These are phyloP conservation scores for Bruchidius siliquastri DNA, from an alignment of 2,888 invertebrate genomes.

Conservation along the genomic window DNA sequence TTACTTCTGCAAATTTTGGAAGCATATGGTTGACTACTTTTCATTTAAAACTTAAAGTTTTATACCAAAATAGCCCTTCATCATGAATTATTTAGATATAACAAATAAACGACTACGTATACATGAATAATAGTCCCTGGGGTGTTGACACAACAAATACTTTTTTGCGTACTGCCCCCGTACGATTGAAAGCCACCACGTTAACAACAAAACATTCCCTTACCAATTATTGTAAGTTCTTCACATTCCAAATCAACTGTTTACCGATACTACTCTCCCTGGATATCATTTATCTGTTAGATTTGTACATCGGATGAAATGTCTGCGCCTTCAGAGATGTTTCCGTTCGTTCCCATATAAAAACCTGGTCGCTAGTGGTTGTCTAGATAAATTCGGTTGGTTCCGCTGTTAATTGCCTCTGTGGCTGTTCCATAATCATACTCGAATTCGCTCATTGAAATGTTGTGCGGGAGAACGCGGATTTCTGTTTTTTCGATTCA, in stretches of 20 bases:
- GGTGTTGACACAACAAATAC: too few species aligned
- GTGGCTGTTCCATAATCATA: constrained; percentile 9
- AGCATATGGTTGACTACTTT: too few species aligned
- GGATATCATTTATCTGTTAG: background rate
- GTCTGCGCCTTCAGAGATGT: background rate
- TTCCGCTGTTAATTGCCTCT: background rate
- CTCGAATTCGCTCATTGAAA: constrained; percentile 4
- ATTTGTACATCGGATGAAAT: background rate
- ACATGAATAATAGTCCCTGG: too few species aligned
- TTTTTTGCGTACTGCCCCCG: too few species aligned
- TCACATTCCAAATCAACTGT: constrained; percentile 11
- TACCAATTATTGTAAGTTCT: background rate
- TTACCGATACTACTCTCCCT: constrained; percentile 9
- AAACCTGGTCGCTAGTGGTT: constrained; percentile 1
- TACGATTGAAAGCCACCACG: too few species aligned
- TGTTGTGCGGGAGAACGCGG: background rate
- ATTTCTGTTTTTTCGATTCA: background rate
- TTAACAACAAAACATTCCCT: constrained; percentile 2
- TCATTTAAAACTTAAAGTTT: too few species aligned
- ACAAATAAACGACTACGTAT: too few species aligned
- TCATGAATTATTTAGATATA: too few species aligned
- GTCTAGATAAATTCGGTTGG: constrained; percentile 3
- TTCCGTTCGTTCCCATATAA: background rate
- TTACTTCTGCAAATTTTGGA: too few species aligned
- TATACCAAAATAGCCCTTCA: too few species aligned